phyloP scores from a whole-genome alignment of 2,797 vertebrate species.

The Choloepus didactylus region DNA sequence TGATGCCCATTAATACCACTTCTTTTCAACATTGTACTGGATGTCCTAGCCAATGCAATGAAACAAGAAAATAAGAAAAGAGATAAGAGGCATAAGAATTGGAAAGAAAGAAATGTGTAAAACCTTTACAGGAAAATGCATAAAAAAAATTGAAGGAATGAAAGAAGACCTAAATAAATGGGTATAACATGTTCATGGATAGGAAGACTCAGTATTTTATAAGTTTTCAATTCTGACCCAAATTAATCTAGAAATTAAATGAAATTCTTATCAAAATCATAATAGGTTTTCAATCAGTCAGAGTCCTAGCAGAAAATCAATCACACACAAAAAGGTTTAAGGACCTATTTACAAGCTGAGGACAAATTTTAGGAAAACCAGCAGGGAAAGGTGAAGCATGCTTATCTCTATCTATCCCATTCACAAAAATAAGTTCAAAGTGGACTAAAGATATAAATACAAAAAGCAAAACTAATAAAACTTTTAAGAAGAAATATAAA shows the following conservation, averaged over 20 bases:
- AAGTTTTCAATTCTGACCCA: neutral
- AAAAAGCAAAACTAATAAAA: too few species aligned
- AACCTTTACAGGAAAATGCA: neutral
- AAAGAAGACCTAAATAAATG: conserved; percentile 37
- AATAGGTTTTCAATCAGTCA: neutral
- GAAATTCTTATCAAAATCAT: conserved; percentile 36
- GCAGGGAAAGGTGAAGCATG: neutral
- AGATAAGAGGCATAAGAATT: neutral
- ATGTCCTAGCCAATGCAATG: neutral
- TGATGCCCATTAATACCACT: neutral
- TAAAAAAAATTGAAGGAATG: conserved; percentile 7
- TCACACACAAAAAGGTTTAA: neutral
- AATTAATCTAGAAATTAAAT: conserved; percentile 40
- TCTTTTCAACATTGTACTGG: neutral
- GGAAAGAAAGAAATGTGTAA: neutral
- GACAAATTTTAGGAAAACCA: conserved; percentile 8
- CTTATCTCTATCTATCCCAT: too few species aligned
- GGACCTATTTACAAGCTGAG: neutral
- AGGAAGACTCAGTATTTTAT: conserved; percentile 36
- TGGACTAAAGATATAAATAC: too few species aligned
- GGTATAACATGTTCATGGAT: neutral
- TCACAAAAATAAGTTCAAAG: too few species aligned
- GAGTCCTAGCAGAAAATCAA: neutral
- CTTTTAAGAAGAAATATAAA: too few species aligned
- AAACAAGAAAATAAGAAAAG: neutral